Evolutionary conservation across 2,113 vertebrate species (phyloP), one percentile per base, ranked within the genome.

Genomic region (Choloepus hoffmanni): DNA sequence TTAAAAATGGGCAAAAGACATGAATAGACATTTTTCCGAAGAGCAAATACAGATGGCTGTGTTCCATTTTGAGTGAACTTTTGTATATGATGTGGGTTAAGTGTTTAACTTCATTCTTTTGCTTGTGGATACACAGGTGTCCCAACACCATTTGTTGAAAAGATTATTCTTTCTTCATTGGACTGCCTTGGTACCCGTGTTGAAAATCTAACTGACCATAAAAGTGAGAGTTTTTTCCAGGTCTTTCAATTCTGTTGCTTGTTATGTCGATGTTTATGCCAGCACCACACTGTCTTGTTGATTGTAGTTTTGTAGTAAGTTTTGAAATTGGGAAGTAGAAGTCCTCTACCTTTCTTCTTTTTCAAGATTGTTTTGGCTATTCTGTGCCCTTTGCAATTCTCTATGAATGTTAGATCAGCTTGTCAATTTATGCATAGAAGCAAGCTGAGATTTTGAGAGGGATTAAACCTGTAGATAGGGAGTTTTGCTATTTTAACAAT

Each of bases 141-240:
- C 16, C 45, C 18, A 43, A 16, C 23, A 77, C 23, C 26, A 55
- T 65, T 85, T 90, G 30, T 79, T 65, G 55, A 63, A 90, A 72
- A 85, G 55, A 55, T 58, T 7, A 40, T 73, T 95, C 40, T 92
- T 73, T 79, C 24, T 40, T 12, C 3, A 19, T 72, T 26, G 72
- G 24, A 40, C 68, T 19, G 50, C 50, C 48, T 88, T 76, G 26
- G 60, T 26, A 68, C 14, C 23, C 11, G 48, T 85, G 19, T 36
- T 84, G 85, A 89, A 92, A 89, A 53, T 53, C 50, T 53, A 89
- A 82, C 33, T 77, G 77, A 83, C 40, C 45, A 53, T 68, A 62
- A 83, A n/a, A 67, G 6, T 82, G 53, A 60, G 82, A 40, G 45
- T 58, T 60, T 68, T 70, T 63, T 83, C 82, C 40, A 40, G 63